phyloP scores from a whole-genome alignment of 2,113 vertebrate genomes.

The Microtus montanus region DNA sequence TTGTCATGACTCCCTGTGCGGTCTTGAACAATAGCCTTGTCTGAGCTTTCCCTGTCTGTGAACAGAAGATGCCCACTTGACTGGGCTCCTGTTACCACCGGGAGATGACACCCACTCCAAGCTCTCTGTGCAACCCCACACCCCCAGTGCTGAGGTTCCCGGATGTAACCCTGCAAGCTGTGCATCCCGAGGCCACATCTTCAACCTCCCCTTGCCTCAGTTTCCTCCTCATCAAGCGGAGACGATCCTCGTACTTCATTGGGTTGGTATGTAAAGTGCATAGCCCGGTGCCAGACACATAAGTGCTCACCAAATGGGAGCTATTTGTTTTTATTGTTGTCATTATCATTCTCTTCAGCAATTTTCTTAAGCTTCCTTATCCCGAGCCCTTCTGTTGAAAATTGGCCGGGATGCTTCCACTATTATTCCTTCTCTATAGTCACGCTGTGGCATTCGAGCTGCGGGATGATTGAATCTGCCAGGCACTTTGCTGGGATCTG shows the following conservation, averaged over 20 bases:
- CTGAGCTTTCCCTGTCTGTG: background rate
- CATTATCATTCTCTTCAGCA: constrained; percentile 68
- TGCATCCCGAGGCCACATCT: background rate
- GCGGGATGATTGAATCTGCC: constrained; percentile 74
- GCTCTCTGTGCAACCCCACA: background rate
- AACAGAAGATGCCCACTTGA: background rate
- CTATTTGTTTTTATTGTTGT: constrained; percentile 75
- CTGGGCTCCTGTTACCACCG: background rate
- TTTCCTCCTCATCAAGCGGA: constrained; percentile 47
- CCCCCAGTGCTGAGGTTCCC: background rate
- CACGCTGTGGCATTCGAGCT: constrained; percentile 76
- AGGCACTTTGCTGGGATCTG: constrained; percentile 38
- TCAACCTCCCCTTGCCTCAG: constrained; percentile 48
- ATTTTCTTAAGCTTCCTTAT: constrained; percentile 74
- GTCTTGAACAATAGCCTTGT: background rate
- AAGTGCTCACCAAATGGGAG: constrained; percentile 69
- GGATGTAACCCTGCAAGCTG: background rate
- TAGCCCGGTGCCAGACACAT: constrained; percentile 60
- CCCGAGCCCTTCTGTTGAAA: constrained; percentile 74
- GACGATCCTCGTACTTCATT: constrained; percentile 61
- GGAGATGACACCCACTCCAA: background rate
- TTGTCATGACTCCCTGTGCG: background rate
- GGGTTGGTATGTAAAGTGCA: constrained; percentile 63
- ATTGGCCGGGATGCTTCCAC: constrained; percentile 62
- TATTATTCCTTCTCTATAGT: constrained; percentile 73